Evolutionary conservation across 2,888 invertebrate genomes (phyloP).

Genomic region (Ischnus inquisitorius): DNA sequence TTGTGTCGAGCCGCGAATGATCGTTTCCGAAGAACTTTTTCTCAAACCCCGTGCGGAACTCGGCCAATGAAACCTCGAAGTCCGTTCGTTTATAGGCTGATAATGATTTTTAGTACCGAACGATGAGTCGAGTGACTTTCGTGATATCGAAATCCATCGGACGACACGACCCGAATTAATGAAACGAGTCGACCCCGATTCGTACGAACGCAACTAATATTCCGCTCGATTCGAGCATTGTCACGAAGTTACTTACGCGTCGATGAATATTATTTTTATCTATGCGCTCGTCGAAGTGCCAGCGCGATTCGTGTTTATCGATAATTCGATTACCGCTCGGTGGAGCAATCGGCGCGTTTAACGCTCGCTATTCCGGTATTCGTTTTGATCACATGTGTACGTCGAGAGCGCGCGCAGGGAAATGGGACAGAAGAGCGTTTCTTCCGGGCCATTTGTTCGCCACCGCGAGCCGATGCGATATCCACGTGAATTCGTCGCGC

Average conservation of each 20-base stretch:
- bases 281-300: slow-evolving; percentile 12
- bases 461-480: slow-evolving; percentile 47
- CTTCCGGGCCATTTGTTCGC: slow-evolving; percentile 74
- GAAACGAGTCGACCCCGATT: slow-evolving; percentile 8
- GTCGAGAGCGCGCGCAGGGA: slow-evolving; percentile 46
- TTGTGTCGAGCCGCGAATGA: slow-evolving; percentile 58
- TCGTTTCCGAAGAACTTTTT: slow-evolving; percentile 49
- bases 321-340: slow-evolving; percentile 67
- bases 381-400: slow-evolving; percentile 27
- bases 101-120: neutral
- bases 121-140: neutral
- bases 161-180: slow-evolving; percentile 21
- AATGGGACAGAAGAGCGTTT: slow-evolving; percentile 72
- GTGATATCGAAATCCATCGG: slow-evolving; percentile 2
- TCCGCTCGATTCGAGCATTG: slow-evolving; percentile 35
- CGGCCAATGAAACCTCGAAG: slow-evolving; percentile 30
- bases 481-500: slow-evolving; percentile 58
- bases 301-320: slow-evolving; percentile 55
- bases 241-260: slow-evolving; percentile 25
- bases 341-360: slow-evolving; percentile 58
- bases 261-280: slow-evolving; percentile 49
- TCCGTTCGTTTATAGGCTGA: slow-evolving; percentile 47
- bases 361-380: slow-evolving; percentile 40
- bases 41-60: neutral
- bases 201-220: slow-evolving; percentile 12